Evolutionary conservation across 2,888 invertebrate species (phyloP).

Genomic region (Lycocerus yunnanus): DNA sequence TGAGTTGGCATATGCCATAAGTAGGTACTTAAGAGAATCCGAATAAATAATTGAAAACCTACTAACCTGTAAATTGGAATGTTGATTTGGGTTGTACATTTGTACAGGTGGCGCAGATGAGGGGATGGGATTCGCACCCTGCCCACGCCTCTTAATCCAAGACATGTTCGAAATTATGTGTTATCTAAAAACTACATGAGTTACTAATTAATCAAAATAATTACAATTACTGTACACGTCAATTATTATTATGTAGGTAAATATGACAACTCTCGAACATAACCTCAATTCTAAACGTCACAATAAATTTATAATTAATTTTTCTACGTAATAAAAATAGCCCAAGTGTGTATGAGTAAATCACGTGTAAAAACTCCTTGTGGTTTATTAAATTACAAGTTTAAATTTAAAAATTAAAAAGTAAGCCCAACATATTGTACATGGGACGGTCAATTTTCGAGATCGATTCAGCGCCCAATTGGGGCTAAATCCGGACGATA

Average conservation of each 20-base stretch:
- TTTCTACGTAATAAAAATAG: not conserved
- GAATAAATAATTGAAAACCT: not conserved
- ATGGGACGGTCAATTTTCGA: not conserved
- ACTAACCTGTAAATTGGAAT: slow-evolving; percentile 50
- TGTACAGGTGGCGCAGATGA: slow-evolving; percentile 46
- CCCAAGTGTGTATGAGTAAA: not conserved
- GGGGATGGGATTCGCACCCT: slow-evolving; percentile 44
- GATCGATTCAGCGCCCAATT: not conserved
- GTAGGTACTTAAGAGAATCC: not conserved
- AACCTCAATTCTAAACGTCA: slow-evolving; percentile 28
- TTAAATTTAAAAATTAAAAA: not conserved
- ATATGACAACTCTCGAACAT: slow-evolving; percentile 4
- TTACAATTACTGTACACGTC: slow-evolving; percentile 1
- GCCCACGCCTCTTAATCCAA: slow-evolving; percentile 53
- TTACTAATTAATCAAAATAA: not conserved
- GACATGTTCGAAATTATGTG: slow-evolving; percentile 43
- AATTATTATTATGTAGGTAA: slow-evolving; percentile 7
- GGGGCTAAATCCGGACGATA: not conserved
- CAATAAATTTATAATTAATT: not conserved
- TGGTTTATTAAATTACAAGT: not conserved
- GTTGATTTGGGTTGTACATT: slow-evolving; percentile 55
- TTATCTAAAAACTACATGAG: not conserved
- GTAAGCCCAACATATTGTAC: not conserved
- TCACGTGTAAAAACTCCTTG: not conserved
- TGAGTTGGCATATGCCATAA: not conserved